Evolutionary conservation across 2,113 vertebrate species (phyloP).

Genomic region (Natator depressus): DNA sequence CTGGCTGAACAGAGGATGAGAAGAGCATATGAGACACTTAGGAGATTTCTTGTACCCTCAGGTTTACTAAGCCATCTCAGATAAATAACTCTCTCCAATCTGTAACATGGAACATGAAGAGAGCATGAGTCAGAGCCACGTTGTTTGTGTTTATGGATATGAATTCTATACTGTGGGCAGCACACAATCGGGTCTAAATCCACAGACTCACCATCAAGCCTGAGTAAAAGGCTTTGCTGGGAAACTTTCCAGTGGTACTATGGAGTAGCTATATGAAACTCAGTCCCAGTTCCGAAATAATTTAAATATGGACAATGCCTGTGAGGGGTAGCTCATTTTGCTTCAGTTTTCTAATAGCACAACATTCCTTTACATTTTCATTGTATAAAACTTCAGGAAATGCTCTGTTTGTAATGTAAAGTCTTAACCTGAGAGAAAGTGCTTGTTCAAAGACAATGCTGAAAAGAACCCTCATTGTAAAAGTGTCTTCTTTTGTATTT

Average conservation of each 20-base stretch:
- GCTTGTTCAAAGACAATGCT: not conserved
- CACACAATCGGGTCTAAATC: not conserved
- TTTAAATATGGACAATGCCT: not conserved
- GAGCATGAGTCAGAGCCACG: fast-evolving
- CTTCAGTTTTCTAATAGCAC: not conserved
- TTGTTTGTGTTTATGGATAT: not conserved
- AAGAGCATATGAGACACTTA: fast-evolving
- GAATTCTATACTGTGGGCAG: not conserved
- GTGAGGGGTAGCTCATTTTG: not conserved
- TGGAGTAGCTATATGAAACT: not conserved
- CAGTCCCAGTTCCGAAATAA: not conserved
- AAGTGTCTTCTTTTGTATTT: not conserved
- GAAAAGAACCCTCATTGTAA: not conserved
- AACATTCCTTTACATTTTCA: not conserved
- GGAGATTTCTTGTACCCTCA: not conserved
- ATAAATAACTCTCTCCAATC: not conserved
- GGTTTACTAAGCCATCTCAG: not conserved
- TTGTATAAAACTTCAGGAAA: not conserved
- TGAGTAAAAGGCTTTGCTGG: not conserved
- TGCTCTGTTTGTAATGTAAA: not conserved
- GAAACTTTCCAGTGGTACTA: not conserved
- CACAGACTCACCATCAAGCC: not conserved
- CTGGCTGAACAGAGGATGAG: not conserved
- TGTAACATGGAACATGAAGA: not conserved
- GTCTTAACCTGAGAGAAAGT: not conserved